Conservation (phyloP, 64 coral and sea anemone genomes). For the Montipora cactus region DNA sequence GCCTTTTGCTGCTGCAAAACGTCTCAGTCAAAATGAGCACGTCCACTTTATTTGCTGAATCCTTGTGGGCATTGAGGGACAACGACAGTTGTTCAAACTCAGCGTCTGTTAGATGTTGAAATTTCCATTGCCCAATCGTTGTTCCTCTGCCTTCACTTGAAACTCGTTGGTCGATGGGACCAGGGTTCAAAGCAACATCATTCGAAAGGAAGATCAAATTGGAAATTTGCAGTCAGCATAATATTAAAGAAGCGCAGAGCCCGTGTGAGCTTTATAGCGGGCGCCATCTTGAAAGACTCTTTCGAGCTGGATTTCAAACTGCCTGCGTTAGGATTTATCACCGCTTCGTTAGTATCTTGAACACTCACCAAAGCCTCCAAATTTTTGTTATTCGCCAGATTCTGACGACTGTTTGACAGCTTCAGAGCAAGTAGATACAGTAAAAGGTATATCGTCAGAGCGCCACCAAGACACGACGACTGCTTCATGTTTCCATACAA, state of each 20-base stretch:
- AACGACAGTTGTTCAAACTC: background rate
- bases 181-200: no score
- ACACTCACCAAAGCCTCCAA: background rate
- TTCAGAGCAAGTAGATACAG: background rate
- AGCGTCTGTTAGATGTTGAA: background rate
- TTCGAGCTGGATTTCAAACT: background rate
- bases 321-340: background rate
- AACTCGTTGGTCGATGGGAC: no score
- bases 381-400: background rate
- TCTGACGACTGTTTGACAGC: background rate
- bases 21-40: background rate
- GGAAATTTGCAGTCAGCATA: background rate
- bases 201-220: constrained; percentile 1
- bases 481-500: background rate
- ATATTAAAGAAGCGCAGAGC: background rate
- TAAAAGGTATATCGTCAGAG: constrained; percentile 5
- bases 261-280: background rate
- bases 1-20: constrained; percentile 33
- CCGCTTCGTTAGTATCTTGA: background rate
- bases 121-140: background rate
- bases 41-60: constrained; percentile 17
- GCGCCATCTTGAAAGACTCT: background rate
- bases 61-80: background rate
- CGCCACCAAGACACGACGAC: background rate
- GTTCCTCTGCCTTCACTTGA: background rate